Percentiles rank a stretch among this genome's conserved stretches.
Evolutionary conservation across 2,888 invertebrate genomes (phyloP).

Genomic region (Hetaerina titia): DNA sequence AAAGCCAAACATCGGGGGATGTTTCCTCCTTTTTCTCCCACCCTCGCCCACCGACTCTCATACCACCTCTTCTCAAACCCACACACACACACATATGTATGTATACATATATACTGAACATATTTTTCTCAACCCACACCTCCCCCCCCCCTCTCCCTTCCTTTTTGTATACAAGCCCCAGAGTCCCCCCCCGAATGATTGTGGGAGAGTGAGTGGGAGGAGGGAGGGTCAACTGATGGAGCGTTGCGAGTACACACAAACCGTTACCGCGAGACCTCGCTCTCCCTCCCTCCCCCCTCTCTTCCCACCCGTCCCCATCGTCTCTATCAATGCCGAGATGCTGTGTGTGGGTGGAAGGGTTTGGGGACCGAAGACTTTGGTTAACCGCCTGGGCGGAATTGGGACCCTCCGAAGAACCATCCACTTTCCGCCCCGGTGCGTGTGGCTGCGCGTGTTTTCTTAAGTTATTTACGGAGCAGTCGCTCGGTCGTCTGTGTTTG

Average conservation of each 20-base stretch:
- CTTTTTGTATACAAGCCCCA: not conserved
- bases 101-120: not conserved
- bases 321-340: not conserved
- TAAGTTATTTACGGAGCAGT: not conserved
- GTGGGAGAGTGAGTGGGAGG: not conserved
- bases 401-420: not conserved
- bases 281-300: not conserved
- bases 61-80: not conserved
- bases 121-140: not conserved
- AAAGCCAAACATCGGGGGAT: conserved; percentile 38
- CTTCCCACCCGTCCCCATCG: not conserved
- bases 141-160: not conserved
- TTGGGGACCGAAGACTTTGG: not conserved
- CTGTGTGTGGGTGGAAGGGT: not conserved
- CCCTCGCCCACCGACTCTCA: not conserved
- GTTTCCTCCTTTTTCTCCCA: not conserved
- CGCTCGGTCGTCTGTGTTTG: not conserved
- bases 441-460: not conserved
- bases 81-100: not conserved
- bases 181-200: not conserved
- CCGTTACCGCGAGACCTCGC: not conserved
- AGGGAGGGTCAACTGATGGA: not conserved
- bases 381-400: not conserved
- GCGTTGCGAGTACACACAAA: not conserved
- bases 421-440: not conserved